Evolutionary conservation across 2,797 vertebrate genomes (phyloP).

Genomic region (Lepus oiostolus): DNA sequence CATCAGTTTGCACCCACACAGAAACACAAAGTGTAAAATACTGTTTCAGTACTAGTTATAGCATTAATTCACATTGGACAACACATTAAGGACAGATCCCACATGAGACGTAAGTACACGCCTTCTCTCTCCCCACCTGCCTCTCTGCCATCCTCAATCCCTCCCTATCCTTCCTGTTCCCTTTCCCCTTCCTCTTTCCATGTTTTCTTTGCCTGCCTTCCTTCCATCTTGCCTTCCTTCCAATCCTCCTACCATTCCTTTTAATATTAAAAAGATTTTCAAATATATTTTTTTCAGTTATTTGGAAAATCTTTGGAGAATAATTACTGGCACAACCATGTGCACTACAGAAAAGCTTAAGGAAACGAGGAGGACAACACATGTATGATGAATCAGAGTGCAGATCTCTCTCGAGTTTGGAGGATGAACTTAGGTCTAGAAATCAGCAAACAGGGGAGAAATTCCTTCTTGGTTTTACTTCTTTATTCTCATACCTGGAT

Average conservation of each 20-base stretch:
- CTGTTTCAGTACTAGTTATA: no score
- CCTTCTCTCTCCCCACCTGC: no score
- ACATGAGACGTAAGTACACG: background rate
- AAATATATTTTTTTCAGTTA: background rate
- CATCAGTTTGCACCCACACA: no score
- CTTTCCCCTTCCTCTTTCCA: background rate
- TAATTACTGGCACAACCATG: background rate
- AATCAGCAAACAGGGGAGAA: rapidly evolving
- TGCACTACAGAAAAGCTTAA: background rate
- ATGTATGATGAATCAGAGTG: rapidly evolving
- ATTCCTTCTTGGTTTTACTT: background rate
- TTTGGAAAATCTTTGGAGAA: background rate
- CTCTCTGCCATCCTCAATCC: background rate
- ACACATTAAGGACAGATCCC: no score
- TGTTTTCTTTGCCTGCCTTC: no score
- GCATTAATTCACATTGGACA: no score
- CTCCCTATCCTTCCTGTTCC: background rate
- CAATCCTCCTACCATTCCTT: background rate
- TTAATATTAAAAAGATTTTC: no score
- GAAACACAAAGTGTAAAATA: no score
- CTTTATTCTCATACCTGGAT: background rate
- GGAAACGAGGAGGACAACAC: background rate
- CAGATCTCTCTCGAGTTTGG: background rate
- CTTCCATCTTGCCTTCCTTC: background rate
- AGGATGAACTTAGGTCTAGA: background rate